Evolutionary conservation across 2,888 invertebrate genomes (phyloP).

Genomic region (Troglohyphantes excavatus): DNA sequence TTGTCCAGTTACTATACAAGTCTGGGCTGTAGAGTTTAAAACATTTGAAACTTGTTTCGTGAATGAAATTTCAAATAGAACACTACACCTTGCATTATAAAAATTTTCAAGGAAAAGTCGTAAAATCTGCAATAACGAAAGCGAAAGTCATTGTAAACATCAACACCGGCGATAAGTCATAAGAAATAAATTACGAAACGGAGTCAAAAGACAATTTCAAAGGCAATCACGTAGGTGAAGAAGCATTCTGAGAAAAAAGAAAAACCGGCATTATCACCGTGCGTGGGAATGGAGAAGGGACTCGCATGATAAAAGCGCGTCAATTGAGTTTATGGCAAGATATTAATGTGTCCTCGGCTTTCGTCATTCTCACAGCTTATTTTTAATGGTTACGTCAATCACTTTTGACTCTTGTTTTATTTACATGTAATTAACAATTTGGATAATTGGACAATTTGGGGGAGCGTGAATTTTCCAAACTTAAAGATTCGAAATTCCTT

Average conservation of each 20-base stretch:
- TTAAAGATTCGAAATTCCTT: no score
- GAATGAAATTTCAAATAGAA: no score
- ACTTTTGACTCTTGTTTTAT: not conserved
- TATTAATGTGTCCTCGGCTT: conserved; percentile 10
- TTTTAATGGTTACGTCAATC: not conserved
- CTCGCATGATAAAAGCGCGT: conserved; percentile 4
- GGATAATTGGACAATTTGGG: no score
- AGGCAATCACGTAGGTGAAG: conserved; percentile 39
- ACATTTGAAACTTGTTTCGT: no score
- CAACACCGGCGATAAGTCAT: not conserved
- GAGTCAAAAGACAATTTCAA: conserved; percentile 7
- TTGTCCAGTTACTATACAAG: no score
- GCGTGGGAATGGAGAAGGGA: conserved; percentile 13
- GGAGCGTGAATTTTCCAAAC: no score
- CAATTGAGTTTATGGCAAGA: not conserved
- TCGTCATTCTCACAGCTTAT: not conserved
- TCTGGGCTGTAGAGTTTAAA: no score
- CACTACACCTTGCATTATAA: no score
- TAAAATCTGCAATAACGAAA: not conserved
- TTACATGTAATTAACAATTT: no score
- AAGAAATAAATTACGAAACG: not conserved
- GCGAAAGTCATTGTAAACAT: not conserved
- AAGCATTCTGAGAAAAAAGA: not conserved
- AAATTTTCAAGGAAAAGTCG: not conserved
- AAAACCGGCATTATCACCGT: conserved; percentile 7